Evolutionary conservation across 1,140 invertebrate genomes (phyloP), one percentile per base, ranked within the genome.

Genomic region (Drosophila pachea): DNA sequence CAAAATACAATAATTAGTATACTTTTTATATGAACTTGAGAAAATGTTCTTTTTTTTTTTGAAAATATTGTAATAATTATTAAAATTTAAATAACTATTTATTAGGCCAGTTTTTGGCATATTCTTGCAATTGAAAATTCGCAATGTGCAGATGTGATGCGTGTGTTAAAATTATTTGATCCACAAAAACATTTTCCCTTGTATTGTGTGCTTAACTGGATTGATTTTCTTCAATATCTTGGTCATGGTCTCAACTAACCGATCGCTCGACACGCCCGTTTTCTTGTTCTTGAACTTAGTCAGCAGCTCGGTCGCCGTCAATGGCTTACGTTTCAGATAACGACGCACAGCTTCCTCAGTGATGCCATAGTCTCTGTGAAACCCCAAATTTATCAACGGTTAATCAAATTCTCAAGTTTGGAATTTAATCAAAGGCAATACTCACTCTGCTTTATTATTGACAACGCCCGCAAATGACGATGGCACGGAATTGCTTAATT

Each of bases 201-300:
- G 97, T 53, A 98, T 95, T 22, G 94, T 97, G 88, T 97, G 95
- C 77, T 95, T 97, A 9, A 95, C 93, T 1, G 97, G 97, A 91
- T 98, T 98, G 76, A 99, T 97, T 83, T 95, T 94, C 90, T 98
- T 98, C 9, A 99, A 91, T 65, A 99, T 97, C 86, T 97, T 95
- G 22, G 97, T 97, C 93, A 99, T 98, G 14, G 95, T 94, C 72
- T 95, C 95, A 3, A 98, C 97, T 66, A 99, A 91, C 63, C 98
- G 94, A 67, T 98, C 96, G 54, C 94, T 95, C 14, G 93, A 94
- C 33, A 98, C 91, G 8, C 96, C 96, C n/a, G 95, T 96, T 78
- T 97, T 97, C 88, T 98, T 98, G 16, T 95, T 95, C 89, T 97
- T 98, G 90, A 99, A 98, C 90, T 99, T 99, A 45, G 97, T 95